Evolutionary conservation across 2,797 vertebrate genomes (phyloP), one percentile per base, ranked within the genome.

Genomic region (Triplophysa bombifrons): DNA sequence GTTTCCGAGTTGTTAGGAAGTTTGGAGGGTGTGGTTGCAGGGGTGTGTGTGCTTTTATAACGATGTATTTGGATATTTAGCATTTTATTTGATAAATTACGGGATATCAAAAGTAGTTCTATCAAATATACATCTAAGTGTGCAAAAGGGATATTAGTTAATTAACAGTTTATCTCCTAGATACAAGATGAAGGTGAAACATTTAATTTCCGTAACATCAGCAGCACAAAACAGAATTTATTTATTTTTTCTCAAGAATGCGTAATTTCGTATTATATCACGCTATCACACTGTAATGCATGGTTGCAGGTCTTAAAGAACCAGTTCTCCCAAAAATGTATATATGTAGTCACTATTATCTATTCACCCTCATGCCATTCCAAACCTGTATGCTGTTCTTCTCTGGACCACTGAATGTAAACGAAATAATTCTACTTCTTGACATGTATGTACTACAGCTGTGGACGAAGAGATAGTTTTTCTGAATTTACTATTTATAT

Each of bases 21-120:
- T 77, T 69, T 9, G 3, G 6, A 16, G 12, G 76, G 14, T 51
- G 19, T 25, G 41, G 38, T 20, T 58, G 64, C 41, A 60, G 41
- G 67, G 38, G 25, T 44, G 46, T 25, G 14, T 46, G 34, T 55
- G 20, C 48, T 67, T 76, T 76, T 56, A 66, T 76, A 22, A 38
- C 48, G 4, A 55, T 30, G 56, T 38, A 2, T 46, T 46, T 46
- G 44, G 44, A 76, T 44, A 55, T 46, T 44, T 25, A 2, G 25
- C 16, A 0, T 53, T 67, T 38, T 76, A 8, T 67, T 44, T 11
- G 6, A 76, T 56, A 22, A 56, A 46, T 76, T n/a, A 67, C 7
- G 34, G 34, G 34, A 38, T 6, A 38, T 50, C 16, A 50, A 4
- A 50, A 2, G 14, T 41, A 41, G 41, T 0, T 41, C 48, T 2